A percentile compares a stretch with the other conserved stretches of the same genome.
Evolutionary conservation across 1,140 invertebrate genomes (phyloP).

Genomic region (Leptoteleia sp.): DNA sequence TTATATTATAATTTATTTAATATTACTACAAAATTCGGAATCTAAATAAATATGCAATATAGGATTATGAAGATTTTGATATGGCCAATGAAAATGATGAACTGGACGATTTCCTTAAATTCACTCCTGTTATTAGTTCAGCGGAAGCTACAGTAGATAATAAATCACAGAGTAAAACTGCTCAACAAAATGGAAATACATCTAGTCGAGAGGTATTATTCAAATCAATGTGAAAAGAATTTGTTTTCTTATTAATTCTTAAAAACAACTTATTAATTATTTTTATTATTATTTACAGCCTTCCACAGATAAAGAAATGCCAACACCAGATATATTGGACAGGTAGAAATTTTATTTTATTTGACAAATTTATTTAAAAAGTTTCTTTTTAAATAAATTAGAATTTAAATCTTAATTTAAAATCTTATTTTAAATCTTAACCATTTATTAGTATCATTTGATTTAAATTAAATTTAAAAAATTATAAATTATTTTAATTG

Average conservation of each 20-base stretch:
- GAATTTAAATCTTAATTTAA: no score
- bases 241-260: no score
- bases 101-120: constrained; percentile 91
- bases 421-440: no score
- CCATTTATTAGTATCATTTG: no score
- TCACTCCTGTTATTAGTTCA: constrained; percentile 81
- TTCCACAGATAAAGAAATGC: constrained; percentile 79
- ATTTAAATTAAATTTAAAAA: no score
- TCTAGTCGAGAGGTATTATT: constrained; percentile 80
- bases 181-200: constrained; percentile 79
- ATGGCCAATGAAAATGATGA: constrained; percentile 94
- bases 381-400: no score
- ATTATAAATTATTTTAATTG: no score
- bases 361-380: neutral
- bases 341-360: constrained; percentile 68
- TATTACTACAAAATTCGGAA: no score
- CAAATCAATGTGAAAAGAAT: no score
- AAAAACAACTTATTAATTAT: neutral
- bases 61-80: constrained; percentile 97
- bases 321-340: constrained; percentile 67
- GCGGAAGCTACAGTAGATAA: constrained; percentile 79
- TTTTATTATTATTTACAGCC: constrained; percentile 71
- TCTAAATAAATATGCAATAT: no score
- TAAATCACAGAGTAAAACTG: constrained; percentile 73
- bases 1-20: no score